Evolutionary conservation across 1,140 invertebrate genomes (phyloP), one percentile per base, ranked within the genome.

Genomic region (Lineus longissimus): DNA sequence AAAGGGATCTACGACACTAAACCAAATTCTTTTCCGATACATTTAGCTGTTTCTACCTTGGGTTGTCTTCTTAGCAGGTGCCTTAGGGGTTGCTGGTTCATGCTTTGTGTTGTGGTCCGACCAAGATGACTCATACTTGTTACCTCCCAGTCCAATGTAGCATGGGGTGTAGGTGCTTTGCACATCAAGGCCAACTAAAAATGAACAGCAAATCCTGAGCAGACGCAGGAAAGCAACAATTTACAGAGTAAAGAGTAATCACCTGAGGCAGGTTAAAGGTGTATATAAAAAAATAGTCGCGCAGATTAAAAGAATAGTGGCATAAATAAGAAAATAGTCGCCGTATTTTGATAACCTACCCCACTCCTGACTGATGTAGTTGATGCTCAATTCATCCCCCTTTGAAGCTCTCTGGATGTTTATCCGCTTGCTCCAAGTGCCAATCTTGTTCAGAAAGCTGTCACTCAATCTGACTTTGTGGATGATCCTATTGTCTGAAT

Each of bases 111-210:
- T n/a, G 4, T 27, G 47, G 6, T 51, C 25, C 6, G 47, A 51
- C 4, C 9, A 51, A 51, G 33, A 36, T 15, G 15, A 36, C 15
- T 36, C 6, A 36, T 36, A 15, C 33, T 15, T 36, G 33, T 4
- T 36, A 7, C 33, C 33, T 23, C 67, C 65, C n/a, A n/a, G n/a
- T n/a, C n/a, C n/a, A 17, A 62, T 60, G 60, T 79, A 79, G 30
- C 68, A 61, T 51, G 80, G 80, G 36, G 72, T 72, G 63, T 77
- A 82, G 7, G 68, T 70, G 29, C 70, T 77, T 54, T 77, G 73
- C 15, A 81, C 71, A 71, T 81, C 80, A 33, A 81, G 57, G 22
- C 80, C 80, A 72, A 77, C 80, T 81, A 51, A n/a, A 73, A 69
- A 54, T 54, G 9, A 54, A 54, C 47, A 54, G 47, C 25, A 27